These are phyloP conservation scores for Crotalus helleri DNA, from an alignment of 2,113 vertebrate species.

Conservation along the genomic window DNA sequence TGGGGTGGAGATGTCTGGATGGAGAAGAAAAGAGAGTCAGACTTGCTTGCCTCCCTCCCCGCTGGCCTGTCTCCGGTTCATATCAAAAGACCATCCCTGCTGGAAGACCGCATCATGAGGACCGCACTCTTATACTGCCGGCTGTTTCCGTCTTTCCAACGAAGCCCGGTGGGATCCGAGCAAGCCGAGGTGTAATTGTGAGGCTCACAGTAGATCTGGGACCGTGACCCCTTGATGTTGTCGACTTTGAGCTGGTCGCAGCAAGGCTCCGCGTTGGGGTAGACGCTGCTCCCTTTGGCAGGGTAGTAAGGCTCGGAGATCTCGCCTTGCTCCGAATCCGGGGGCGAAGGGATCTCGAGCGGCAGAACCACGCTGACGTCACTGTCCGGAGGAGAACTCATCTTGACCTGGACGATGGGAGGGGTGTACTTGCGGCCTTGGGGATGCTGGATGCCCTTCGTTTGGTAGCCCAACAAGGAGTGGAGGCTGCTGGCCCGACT, in stretches of 20 bases:
- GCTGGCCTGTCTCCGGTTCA: background rate
- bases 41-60: accelerated
- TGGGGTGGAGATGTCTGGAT: background rate
- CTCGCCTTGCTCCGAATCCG: background rate
- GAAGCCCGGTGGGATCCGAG: background rate
- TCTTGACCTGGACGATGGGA: conserved; percentile 20
- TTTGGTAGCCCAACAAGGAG: conserved; percentile 58
- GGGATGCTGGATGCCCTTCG: conserved; percentile 55
- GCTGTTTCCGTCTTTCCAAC: background rate
- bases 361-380: conserved; percentile 45
- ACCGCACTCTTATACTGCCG: background rate
- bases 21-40: background rate
- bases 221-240: background rate
- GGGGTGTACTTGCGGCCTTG: conserved; percentile 53
- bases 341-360: background rate
- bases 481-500: conserved; percentile 57
- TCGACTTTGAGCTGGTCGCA: conserved; percentile 49
- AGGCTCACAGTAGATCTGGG: background rate
- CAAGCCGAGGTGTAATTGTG: background rate
- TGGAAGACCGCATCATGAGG: background rate
- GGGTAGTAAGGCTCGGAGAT: background rate
- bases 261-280: background rate
- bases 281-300: background rate
- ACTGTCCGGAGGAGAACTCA: conserved; percentile 35
- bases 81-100: conserved; percentile 13